Conservation (phyloP, 2,113 vertebrate species). For the Stomatorhinus ivindoensis region DNA sequence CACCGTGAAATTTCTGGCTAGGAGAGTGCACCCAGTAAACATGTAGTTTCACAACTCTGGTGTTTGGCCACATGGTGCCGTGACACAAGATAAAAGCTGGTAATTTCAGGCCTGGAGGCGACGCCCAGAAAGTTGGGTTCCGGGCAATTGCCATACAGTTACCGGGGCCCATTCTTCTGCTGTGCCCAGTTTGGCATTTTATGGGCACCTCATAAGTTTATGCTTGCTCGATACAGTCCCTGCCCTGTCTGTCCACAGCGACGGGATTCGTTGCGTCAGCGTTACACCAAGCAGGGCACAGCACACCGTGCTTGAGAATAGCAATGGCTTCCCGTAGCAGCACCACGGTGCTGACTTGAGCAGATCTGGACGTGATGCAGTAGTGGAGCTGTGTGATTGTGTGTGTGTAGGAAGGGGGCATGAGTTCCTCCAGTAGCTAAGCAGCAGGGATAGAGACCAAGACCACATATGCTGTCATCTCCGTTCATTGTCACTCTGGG, state of each 20-base stretch:
- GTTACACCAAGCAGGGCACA: slow-evolving; percentile 30
- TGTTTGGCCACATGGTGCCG: not conserved
- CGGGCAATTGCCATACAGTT: not conserved
- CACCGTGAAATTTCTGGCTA: slow-evolving; percentile 36
- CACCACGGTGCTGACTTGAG: slow-evolving; percentile 47
- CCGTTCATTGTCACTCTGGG: not conserved
- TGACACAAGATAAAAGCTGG: slow-evolving; percentile 45
- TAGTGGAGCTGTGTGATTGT: slow-evolving; percentile 26
- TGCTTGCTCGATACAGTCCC: slow-evolving; percentile 31
- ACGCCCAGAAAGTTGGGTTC: not conserved
- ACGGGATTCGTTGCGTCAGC: slow-evolving; percentile 27
- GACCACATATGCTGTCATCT: not conserved
- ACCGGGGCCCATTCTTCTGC: slow-evolving; percentile 47
- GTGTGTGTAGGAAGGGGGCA: not conserved
- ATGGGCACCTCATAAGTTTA: slow-evolving; percentile 28
- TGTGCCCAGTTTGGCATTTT: slow-evolving; percentile 36
- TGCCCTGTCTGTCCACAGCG: slow-evolving; percentile 34
- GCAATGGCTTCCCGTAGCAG: slow-evolving; percentile 47
- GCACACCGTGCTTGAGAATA: slow-evolving; percentile 28
- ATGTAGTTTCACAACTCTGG: not conserved
- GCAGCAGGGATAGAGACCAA: not conserved
- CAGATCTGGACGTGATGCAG: slow-evolving; percentile 48
- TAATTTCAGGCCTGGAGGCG: slow-evolving; percentile 43
- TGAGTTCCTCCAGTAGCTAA: not conserved
- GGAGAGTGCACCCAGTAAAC: slow-evolving; percentile 37